Percentiles rank a stretch among this genome's conserved stretches.
These are phyloP conservation scores for Microplitis deprimator DNA, from an alignment of 2,888 invertebrate species.

Conservation along the genomic window DNA sequence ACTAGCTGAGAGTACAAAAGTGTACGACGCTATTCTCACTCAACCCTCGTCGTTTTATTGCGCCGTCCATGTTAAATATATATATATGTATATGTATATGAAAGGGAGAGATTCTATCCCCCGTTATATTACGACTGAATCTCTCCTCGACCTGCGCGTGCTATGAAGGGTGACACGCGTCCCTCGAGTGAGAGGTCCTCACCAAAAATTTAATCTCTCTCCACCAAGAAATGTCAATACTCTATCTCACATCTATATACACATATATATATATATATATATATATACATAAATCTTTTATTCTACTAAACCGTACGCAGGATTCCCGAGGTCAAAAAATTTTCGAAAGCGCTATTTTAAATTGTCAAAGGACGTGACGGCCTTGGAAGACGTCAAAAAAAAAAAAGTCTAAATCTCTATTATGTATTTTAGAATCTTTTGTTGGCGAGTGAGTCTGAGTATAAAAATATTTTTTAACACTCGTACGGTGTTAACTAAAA, in stretches of 20 bases:
- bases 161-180: conserved; percentile 21
- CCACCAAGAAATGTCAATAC: not conserved
- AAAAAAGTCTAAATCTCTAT: too few species aligned
- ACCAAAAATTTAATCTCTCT: not conserved
- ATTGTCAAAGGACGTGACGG: too few species aligned
- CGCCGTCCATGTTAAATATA: not conserved
- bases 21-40: not conserved
- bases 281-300: too few species aligned
- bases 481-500: not conserved
- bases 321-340: too few species aligned
- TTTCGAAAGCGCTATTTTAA: not conserved
- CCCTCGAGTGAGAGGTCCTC: conserved; percentile 8
- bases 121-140: not conserved
- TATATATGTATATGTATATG: not conserved
- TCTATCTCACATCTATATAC: too few species aligned
- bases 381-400: too few species aligned
- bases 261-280: too few species aligned
- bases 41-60: not conserved
- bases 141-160: not conserved
- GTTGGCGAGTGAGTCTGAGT: too few species aligned
- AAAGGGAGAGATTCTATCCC: not conserved
- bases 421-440: too few species aligned
- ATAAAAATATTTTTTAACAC: too few species aligned
- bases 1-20: too few species aligned
- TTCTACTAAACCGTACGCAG: too few species aligned